Percentiles rank a stretch among this genome's conserved stretches.
Evolutionary conservation across 2,888 invertebrate species (phyloP).

Genomic region (Coecobrya sp.): DNA sequence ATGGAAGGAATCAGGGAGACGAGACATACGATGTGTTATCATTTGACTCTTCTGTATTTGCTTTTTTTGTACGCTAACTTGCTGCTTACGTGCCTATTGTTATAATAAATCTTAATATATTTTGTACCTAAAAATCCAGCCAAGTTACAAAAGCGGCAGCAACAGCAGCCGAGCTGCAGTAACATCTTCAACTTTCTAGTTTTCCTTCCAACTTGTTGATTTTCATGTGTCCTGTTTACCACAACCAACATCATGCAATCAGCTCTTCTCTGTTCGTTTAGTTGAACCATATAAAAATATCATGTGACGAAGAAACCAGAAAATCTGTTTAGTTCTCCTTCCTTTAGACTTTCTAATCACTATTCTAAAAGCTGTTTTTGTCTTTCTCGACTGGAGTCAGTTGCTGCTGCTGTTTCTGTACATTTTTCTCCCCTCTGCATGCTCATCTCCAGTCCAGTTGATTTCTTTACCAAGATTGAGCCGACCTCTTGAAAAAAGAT

Average conservation of each 20-base stretch:
- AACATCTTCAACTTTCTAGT: background rate
- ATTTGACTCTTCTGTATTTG: constrained; percentile 9
- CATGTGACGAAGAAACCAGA: constrained; percentile 38
- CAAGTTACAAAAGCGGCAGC: background rate
- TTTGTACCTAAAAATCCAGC: background rate
- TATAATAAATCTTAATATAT: constrained; percentile 16
- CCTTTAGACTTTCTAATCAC: constrained; percentile 1
- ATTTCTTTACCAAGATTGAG: background rate
- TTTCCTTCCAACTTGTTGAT: constrained; percentile 33
- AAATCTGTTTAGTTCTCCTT: constrained; percentile 40
- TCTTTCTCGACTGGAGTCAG: constrained; percentile 9
- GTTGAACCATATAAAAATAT: constrained; percentile 4
- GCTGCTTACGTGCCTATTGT: background rate
- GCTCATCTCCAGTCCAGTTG: constrained; percentile 24
- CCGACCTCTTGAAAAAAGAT: constrained; percentile 23
- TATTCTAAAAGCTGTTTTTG: background rate
- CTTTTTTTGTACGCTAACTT: background rate
- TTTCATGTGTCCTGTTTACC: background rate
- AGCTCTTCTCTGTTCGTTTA: background rate
- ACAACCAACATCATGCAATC: background rate
- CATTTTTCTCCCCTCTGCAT: background rate
- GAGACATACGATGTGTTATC: constrained; percentile 55
- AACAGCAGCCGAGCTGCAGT: background rate
- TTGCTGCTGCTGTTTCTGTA: background rate
- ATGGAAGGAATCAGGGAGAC: constrained; percentile 35